A percentile compares a stretch with the other conserved stretches of the same genome.
Conservation (phyloP, 2,797 vertebrate species). For the Acipenser ruthenus region DNA sequence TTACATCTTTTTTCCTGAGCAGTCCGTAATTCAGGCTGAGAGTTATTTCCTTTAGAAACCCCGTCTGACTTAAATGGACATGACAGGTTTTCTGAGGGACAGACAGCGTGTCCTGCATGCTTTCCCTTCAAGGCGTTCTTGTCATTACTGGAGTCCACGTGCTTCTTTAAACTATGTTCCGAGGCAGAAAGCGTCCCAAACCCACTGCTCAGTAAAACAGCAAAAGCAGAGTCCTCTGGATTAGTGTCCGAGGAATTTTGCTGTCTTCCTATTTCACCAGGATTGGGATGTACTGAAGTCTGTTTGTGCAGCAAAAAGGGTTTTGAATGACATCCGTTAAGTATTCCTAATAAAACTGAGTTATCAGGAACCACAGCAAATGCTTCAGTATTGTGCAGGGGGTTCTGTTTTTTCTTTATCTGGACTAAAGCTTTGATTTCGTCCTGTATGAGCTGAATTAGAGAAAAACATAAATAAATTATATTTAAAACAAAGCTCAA, state of each 20-base stretch:
- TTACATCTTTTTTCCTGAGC: slow-evolving; percentile 23
- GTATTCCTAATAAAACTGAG: slow-evolving; percentile 29
- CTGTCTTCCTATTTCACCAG: slow-evolving; percentile 32
- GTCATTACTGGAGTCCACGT: slow-evolving; percentile 8
- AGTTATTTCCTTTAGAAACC: not conserved
- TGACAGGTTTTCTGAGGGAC: slow-evolving; percentile 28
- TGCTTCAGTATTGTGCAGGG: slow-evolving; percentile 33
- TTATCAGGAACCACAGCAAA: slow-evolving; percentile 25
- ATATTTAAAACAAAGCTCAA: no score
- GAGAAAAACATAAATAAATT: not conserved
- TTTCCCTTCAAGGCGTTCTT: slow-evolving; percentile 14
- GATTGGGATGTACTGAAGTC: slow-evolving; percentile 31
- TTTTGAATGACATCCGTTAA: slow-evolving; percentile 50
- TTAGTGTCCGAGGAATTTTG: slow-evolving; percentile 20
- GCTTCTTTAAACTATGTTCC: slow-evolving; percentile 42
- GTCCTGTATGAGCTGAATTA: slow-evolving; percentile 80
- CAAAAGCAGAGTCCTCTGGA: slow-evolving; percentile 47
- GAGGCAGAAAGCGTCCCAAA: slow-evolving; percentile 72
- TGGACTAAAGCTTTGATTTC: slow-evolving; percentile 84
- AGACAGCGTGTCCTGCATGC: slow-evolving; percentile 18
- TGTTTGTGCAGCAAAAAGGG: slow-evolving; percentile 40
- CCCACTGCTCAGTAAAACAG: slow-evolving; percentile 69
- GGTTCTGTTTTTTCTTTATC: slow-evolving; percentile 59
- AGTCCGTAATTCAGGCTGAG: slow-evolving; percentile 5
- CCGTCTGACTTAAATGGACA: slow-evolving; percentile 16